Conservation (phyloP, 2,113 vertebrate species). For the Podocnemis expansa region DNA sequence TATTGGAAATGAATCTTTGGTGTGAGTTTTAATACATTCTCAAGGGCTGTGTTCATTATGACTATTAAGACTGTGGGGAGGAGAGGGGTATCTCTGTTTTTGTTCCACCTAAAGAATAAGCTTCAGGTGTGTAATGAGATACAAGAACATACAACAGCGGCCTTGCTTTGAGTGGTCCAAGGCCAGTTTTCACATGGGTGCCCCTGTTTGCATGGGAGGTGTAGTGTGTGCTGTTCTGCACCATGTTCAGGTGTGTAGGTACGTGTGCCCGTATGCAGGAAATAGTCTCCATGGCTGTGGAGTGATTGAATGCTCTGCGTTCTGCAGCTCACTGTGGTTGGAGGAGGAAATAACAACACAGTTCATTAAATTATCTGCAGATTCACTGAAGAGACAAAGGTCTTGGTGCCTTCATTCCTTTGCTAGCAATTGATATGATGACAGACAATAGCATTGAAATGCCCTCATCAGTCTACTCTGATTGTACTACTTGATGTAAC, state of each 20-base stretch:
- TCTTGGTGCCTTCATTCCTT: neutral
- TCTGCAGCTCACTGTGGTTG: neutral
- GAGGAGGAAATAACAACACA: neutral
- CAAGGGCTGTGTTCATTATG: rapidly evolving
- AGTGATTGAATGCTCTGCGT: neutral
- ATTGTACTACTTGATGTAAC: neutral
- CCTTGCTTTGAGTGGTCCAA: rapidly evolving
- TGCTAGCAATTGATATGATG: neutral
- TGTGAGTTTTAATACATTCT: neutral
- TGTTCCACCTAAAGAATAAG: rapidly evolving
- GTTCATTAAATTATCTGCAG: neutral
- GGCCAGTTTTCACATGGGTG: neutral
- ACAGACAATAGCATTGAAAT: neutral
- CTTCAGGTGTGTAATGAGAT: rapidly evolving
- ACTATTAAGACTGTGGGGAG: rapidly evolving
- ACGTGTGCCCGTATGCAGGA: rapidly evolving
- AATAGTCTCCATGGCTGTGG: neutral
- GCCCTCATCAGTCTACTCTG: neutral
- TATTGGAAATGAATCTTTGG: rapidly evolving
- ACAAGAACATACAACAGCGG: rapidly evolving
- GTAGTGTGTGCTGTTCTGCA: neutral
- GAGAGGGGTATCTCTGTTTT: neutral
- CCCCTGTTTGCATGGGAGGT: neutral
- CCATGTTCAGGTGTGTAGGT: rapidly evolving
- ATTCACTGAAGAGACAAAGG: neutral